phyloP scores from a whole-genome alignment of 2,113 vertebrate species.

The Phocoena phocoena region DNA sequence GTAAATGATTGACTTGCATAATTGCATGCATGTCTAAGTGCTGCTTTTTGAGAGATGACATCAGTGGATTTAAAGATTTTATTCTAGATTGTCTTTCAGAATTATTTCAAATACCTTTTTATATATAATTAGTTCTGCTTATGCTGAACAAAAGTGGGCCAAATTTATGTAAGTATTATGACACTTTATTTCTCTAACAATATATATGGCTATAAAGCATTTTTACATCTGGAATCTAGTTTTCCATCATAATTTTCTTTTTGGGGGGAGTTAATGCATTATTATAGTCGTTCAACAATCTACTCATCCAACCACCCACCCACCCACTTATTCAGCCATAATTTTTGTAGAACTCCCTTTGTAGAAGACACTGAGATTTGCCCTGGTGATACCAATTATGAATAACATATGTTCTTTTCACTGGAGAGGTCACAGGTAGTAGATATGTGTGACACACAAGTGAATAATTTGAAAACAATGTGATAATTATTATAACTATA shows the following conservation, averaged over 20 bases:
- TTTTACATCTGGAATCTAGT: neutral
- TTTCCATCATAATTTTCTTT: conserved; percentile 9
- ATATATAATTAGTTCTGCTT: conserved; percentile 48
- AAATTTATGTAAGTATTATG: conserved; percentile 47
- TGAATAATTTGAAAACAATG: neutral
- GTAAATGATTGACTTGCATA: conserved; percentile 59
- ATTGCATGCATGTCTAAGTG: conserved; percentile 43
- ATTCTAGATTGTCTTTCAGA: conserved; percentile 57
- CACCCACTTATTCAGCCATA: neutral
- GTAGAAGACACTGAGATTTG: neutral
- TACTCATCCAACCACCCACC: neutral
- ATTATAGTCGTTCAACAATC: neutral
- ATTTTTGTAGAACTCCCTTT: neutral
- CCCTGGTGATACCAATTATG: neutral
- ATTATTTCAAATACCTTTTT: conserved; percentile 33
- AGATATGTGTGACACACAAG: neutral
- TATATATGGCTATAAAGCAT: neutral
- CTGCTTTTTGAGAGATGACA: conserved; percentile 49
- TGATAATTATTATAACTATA: neutral
- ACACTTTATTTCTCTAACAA: conserved; percentile 16
- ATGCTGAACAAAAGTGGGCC: conserved; percentile 36
- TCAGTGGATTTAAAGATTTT: conserved; percentile 55
- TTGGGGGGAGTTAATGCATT: neutral
- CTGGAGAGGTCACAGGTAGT: neutral
- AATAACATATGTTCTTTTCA: neutral